phyloP scores from a whole-genome alignment of 1,140 invertebrate genomes.

The Zaprionus vittiger region DNA sequence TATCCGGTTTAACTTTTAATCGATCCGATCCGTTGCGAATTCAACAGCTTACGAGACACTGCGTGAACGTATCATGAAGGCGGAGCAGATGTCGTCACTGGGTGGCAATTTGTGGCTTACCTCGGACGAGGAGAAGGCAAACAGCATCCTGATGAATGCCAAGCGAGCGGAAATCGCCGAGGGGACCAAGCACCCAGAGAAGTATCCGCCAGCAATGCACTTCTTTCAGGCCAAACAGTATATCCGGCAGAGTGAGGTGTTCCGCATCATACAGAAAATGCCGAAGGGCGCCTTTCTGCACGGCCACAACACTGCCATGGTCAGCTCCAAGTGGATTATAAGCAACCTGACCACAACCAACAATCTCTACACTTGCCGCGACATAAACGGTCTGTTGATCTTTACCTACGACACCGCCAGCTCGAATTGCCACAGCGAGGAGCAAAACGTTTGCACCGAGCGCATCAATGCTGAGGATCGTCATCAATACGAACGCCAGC shows the following conservation, averaged over 20 bases:
- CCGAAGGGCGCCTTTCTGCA: conserved; percentile 91
- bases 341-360: conserved; percentile 88
- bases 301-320: conserved; percentile 89
- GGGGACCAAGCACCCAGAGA: conserved; percentile 74
- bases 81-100: conserved; percentile 63
- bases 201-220: conserved; percentile 86
- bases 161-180: conserved; percentile 76
- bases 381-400: conserved; percentile 83
- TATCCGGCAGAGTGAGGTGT: conserved; percentile 89
- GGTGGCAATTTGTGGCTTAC: conserved; percentile 75
- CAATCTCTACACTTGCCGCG: conserved; percentile 89
- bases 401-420: conserved; percentile 76
- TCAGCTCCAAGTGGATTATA: conserved; percentile 88
- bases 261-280: conserved; percentile 88
- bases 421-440: conserved; percentile 86
- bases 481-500: conserved; percentile 86
- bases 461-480: conserved; percentile 85
- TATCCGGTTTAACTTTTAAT: no score
- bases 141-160: conserved; percentile 79
- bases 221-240: conserved; percentile 88
- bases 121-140: conserved; percentile 78
- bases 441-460: conserved; percentile 78
- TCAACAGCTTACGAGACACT: conserved; percentile 71
- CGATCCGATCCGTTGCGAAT: not conserved
- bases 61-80: conserved; percentile 76